Evolutionary conservation across 2,797 vertebrate species (phyloP), one percentile per base, ranked within the genome.

Genomic region (Rhincodon typus): DNA sequence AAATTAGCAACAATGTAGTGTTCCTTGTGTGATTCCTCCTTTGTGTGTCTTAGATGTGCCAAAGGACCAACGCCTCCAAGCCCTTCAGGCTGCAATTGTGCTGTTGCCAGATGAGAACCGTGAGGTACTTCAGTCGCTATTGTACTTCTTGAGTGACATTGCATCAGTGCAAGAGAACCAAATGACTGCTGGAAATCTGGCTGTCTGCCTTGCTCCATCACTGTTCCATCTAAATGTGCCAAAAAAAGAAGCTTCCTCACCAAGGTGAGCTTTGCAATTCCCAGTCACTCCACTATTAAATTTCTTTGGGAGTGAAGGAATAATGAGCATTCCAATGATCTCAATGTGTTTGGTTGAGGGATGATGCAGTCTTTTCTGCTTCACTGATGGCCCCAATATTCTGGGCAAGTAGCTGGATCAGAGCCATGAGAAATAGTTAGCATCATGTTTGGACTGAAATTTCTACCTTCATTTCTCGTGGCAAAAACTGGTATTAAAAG

Each of bases 111-210:
- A 98, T 0, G 98, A 98, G 97, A 98, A 98, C 97, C 96, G 98
- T 19, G 98, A 98, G 97, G 98, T 98, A 96, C 97, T 98, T 94
- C 98, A 98, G 97, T 98, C 98, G 0, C 96, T 98, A 96, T 97
- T 98, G 62, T 98, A 98, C 97, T 98, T 98, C 97, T 97, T 98
- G 87, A 98, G 98, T 0, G 98, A 98, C 96, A 98, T 98, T 0
- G 98, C 98, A 95, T 98, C 97, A 0, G 98, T 98, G 0, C 97
- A 98, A 96, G 98, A 98, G 96, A 98, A 98, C 97, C 98, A 98
- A 97, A 98, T 98, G 98, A 98, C 98, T 0, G 98, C 98, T 0
- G 97, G 98, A 13, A 98, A 98, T 97, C 96, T 98, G 96, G 98
- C 98, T 0, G 98, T 98, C 96, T 98, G 98, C 96, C 97, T 98